Evolutionary conservation across 2,113 vertebrate genomes (phyloP).

Genomic region (Clarias macrocephalus): DNA sequence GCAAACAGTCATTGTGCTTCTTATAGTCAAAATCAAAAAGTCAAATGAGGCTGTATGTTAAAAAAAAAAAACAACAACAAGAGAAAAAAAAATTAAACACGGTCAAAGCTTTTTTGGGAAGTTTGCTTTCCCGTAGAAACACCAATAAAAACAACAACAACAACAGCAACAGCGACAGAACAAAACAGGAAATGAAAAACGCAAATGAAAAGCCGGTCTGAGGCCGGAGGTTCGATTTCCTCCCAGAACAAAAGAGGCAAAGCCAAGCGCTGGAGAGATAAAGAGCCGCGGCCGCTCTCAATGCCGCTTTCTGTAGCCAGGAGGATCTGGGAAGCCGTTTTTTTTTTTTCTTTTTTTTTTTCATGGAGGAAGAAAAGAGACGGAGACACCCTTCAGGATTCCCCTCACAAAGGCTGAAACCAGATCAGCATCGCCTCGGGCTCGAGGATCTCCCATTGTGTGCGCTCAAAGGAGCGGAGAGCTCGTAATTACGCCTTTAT

Average conservation of each 20-base stretch:
- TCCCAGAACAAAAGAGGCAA: conserved; percentile 47
- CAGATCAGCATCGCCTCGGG: conserved; percentile 60
- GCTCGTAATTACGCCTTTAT: conserved; percentile 50
- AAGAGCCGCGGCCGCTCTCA: conserved; percentile 56
- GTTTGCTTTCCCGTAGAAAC: background rate
- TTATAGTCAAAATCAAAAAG: conserved; percentile 19
- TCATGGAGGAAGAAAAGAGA: conserved; percentile 71
- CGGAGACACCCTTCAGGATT: conserved; percentile 72
- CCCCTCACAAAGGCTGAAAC: conserved; percentile 69
- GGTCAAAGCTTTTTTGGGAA: background rate
- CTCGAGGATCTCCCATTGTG: conserved; percentile 62
- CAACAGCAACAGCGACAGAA: background rate
- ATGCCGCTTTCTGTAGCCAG: conserved; percentile 60
- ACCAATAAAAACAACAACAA: background rate
- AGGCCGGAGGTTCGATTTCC: conserved; percentile 45
- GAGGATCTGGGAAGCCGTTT: conserved; percentile 61
- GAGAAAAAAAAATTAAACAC: background rate
- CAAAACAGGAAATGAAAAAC: conserved; percentile 7
- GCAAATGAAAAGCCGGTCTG: conserved; percentile 39
- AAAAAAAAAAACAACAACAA: conserved; percentile 13
- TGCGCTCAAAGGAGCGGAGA: conserved; percentile 56
- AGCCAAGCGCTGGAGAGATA: background rate
- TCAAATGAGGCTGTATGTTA: conserved; percentile 35
- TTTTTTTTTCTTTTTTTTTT: conserved; percentile 67
- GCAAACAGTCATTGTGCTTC: conserved; percentile 30